Evolutionary conservation across 2,888 invertebrate species (phyloP), one percentile per base, ranked within the genome.

Genomic region (Macaria liturata): DNA sequence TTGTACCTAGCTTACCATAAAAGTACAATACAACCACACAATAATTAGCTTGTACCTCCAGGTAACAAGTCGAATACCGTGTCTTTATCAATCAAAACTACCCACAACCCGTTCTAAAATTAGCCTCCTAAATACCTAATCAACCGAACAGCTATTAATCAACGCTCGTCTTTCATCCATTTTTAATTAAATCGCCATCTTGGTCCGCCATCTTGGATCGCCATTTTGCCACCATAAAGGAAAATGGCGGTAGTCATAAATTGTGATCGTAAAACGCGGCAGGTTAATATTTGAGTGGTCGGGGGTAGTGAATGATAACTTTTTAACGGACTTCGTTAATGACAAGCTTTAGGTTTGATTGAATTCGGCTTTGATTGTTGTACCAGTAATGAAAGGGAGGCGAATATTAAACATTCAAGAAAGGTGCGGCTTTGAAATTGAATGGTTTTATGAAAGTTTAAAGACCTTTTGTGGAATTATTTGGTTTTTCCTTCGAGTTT

Each of bases 181-280:
- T 71, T 74, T 74, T 76, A 75, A 80, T 78, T 78, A 73, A 73
- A 67, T 69, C 72, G 49, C 65, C 65, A 65, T 64, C 50, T 62
- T 70, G 65, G 62, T 8, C 51, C 54, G 57, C 58, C 64, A 69
- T 69, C 58, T 68, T 61, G 54, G 48, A 20, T 42, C 51, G 59
- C 51, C 55, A 55, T 55, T 54, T 58, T 54, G 59, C 51, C 61
- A 55, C 64, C 63, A 66, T 64, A 67, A 69, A 68, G 62, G 66
- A 73, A 74, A 56, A 73, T 74, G 72, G 70, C 53, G 64, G 32
- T 54, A 42, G 63, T 50, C 65, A 74, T 74, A 74, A 72, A 74
- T 74, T 68, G 65, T 4, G 49, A 54, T 54, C 74, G 58, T 73
- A 68, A 62, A 71, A 64, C 68, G 66, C 52, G 63, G 56, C 69